Evolutionary conservation across 2,888 invertebrate genomes (phyloP).

Genomic region (Mesochorus sp.): DNA sequence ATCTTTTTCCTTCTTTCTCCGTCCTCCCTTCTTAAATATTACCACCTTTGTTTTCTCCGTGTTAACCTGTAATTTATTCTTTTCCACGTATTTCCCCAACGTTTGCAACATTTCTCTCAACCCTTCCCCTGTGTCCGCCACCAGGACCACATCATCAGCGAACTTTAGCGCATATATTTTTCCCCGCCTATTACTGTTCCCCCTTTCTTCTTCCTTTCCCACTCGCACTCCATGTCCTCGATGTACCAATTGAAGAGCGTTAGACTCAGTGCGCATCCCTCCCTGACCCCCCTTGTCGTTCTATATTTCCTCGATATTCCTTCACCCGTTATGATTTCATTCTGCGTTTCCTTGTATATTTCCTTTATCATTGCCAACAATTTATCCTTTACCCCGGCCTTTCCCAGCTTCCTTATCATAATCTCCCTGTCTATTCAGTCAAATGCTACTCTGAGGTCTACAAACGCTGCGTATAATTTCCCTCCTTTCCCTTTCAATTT

Average conservation of each 20-base stretch:
- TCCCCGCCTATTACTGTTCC: slow-evolving; percentile 27
- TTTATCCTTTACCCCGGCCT: slow-evolving; percentile 49
- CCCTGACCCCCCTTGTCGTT: slow-evolving; percentile 50
- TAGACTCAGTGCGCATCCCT: slow-evolving; percentile 60
- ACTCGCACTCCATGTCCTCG: slow-evolving; percentile 54
- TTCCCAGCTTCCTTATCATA: slow-evolving; percentile 50
- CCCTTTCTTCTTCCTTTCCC: slow-evolving; percentile 15
- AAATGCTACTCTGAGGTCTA: slow-evolving; percentile 57
- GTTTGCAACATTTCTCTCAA: slow-evolving; percentile 17
- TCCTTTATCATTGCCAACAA: slow-evolving; percentile 48
- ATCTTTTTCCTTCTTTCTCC: too few relatives aligned
- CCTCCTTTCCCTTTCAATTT: slow-evolving; percentile 38
- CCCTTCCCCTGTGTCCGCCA: slow-evolving; percentile 19
- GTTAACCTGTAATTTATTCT: too few relatives aligned
- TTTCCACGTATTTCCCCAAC: too few relatives aligned
- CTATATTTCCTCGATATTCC: slow-evolving; percentile 52
- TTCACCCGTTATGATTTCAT: slow-evolving; percentile 43
- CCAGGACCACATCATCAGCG: slow-evolving; percentile 23
- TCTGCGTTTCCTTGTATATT: slow-evolving; percentile 39
- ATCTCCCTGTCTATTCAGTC: slow-evolving; percentile 56
- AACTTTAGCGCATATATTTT: slow-evolving; percentile 36
- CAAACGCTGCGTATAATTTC: slow-evolving; percentile 48
- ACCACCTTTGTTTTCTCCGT: too few relatives aligned
- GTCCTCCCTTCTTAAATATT: too few relatives aligned
- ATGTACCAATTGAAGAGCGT: slow-evolving; percentile 53